Conservation (phyloP, 2,797 vertebrate species). For the Neomorphus geoffroyi region DNA sequence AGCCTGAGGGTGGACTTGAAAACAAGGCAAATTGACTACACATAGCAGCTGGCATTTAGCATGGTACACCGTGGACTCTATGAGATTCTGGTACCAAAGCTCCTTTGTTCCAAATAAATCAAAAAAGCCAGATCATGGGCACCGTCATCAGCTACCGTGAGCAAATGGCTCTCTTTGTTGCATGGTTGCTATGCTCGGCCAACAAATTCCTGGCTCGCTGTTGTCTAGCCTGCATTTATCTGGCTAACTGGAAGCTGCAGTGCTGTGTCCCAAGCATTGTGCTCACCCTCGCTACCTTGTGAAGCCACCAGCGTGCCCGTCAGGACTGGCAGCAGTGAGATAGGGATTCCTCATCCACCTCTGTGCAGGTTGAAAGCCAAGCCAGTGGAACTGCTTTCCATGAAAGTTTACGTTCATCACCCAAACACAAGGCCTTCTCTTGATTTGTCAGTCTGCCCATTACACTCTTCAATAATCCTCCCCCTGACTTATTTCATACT, state of each 20-base stretch:
- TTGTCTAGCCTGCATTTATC: background rate
- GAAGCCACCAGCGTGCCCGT: background rate
- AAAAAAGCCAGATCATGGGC: background rate
- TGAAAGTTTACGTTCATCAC: background rate
- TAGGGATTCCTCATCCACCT: background rate
- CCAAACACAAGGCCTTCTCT: background rate
- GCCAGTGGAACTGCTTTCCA: background rate
- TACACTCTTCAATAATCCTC: background rate
- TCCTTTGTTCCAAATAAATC: background rate
- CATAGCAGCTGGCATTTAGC: background rate
- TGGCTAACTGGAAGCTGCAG: background rate
- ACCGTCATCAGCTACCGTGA: background rate
- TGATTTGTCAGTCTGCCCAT: background rate
- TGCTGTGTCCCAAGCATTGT: background rate
- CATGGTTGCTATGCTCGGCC: background rate
- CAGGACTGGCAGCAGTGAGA: background rate
- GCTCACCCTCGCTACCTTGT: background rate
- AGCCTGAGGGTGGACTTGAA: background rate
- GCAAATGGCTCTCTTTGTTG: background rate
- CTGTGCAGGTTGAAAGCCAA: background rate
- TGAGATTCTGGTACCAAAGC: background rate
- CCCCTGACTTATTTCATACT: background rate
- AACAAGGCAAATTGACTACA: background rate
- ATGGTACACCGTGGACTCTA: rapidly evolving
- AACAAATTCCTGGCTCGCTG: background rate